Evolutionary conservation across 2,797 vertebrate species (phyloP), one percentile per base, ranked within the genome.

Genomic region (Streptopelia turtur): DNA sequence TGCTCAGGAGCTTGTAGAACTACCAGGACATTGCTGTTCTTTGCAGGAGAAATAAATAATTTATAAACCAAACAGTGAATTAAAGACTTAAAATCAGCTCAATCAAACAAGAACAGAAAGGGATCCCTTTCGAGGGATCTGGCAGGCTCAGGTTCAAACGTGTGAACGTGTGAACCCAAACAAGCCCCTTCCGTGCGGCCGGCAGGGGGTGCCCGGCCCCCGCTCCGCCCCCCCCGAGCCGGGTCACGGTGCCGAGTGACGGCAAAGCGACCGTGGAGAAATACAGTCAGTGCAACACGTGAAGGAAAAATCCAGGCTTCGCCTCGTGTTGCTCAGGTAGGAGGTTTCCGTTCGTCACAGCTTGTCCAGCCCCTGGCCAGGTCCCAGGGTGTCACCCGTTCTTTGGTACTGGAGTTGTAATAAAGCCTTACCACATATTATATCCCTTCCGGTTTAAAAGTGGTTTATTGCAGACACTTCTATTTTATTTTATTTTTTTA

Each of bases 281-380:
- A 23, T 13, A 7, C 31, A 8, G 31, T 6, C n/a, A 4, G 50
- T 4, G 35, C 75, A 6, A 13, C 28, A 1, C 11, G 8, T 4
- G 37, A 27, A n/a, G 70, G 41, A 27, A 45, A 49, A 15, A 7
- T 5, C 24, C 47, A 0, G 4, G 0, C 15, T 28, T 31, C 5
- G 8, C n/a, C 27, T 49, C 5, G 13, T 3, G 20, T 5, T 5
- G 24, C 49, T 16, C 16, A 13, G 31, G 23, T 5, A 6, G 47
- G 43, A 35, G 27, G 6, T 5, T 9, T 13, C 9, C 13, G 22
- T 14, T 39, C 6, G 66, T 7, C 76, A 6, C 31, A 10, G 49
- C 31, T 43, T 37, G 20, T 23, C 60, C 53, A 57, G 68, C 15
- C n/a, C 30, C 23, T 30, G 25, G 55, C 57, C n/a, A 1, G 16